Percentiles rank a stretch among this genome's conserved stretches.
Conservation (phyloP, 1,140 invertebrate genomes). For the Parasteatoda tepidariorum region DNA sequence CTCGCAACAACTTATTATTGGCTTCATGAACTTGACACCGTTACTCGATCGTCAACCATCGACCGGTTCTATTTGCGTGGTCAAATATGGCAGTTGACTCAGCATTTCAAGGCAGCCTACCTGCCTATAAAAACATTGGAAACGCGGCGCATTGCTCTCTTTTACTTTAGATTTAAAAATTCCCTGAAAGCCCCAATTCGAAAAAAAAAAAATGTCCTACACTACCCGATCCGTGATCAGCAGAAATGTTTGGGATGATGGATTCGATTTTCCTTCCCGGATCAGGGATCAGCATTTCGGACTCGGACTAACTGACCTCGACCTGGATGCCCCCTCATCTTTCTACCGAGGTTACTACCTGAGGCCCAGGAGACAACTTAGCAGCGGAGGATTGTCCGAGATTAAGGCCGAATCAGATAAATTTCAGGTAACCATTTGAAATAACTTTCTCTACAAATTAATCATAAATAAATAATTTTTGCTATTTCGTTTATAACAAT, state of each 20-base stretch:
- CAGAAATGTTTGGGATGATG: slow-evolving; percentile 2
- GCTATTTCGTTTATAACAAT: too few species aligned
- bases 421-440: slow-evolving; percentile 74
- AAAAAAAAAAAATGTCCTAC: slow-evolving; percentile 26
- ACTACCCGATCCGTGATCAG: slow-evolving; percentile 10
- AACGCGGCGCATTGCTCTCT: background rate
- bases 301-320: slow-evolving; percentile 24
- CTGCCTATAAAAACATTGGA: background rate
- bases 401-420: slow-evolving; percentile 38
- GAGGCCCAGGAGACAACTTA: slow-evolving; percentile 34
- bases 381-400: slow-evolving; percentile 44
- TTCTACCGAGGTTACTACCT: slow-evolving; percentile 43
- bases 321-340: slow-evolving; percentile 19
- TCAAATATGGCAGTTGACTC: slow-evolving; percentile 14
- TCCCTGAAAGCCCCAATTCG: background rate
- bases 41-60: background rate
- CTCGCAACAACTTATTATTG: background rate
- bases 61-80: background rate
- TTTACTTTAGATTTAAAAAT: background rate
- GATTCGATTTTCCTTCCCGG: slow-evolving; percentile 1
- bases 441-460: too few species aligned
- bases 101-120: slow-evolving; percentile 17
- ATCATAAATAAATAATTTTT: too few species aligned
- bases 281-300: slow-evolving; percentile 51
- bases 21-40: background rate